A percentile compares a stretch with the other conserved stretches of the same genome.
These are phyloP conservation scores for Sminthurinus signatus DNA, from an alignment of 1,140 invertebrate species.

Conservation along the genomic window DNA sequence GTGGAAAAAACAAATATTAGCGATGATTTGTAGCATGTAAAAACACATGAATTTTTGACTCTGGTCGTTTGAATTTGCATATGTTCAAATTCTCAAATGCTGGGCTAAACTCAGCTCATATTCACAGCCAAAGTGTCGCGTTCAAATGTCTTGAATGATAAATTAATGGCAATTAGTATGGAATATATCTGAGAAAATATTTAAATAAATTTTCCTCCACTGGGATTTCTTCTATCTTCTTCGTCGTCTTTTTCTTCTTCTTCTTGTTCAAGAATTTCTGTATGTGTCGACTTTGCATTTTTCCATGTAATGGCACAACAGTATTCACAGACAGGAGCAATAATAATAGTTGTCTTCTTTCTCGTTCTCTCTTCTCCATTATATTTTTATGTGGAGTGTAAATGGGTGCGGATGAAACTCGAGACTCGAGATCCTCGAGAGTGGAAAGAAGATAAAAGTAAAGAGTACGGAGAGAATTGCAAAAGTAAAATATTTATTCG, in stretches of 20 bases:
- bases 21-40: slow-evolving; percentile 10
- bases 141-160: not conserved
- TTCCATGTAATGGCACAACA: too few species aligned
- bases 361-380: too few species aligned
- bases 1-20: slow-evolving; percentile 9
- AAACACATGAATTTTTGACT: too few species aligned
- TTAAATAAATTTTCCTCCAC: slow-evolving; percentile 8
- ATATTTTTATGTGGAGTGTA: too few species aligned
- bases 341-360: too few species aligned
- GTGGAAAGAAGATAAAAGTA: not conserved
- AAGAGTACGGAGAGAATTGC: slow-evolving; percentile 2
- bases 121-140: not conserved
- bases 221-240: not conserved
- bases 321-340: not conserved
- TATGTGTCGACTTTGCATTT: too few species aligned
- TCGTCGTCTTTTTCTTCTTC: not conserved
- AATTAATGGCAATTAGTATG: slow-evolving; percentile 16
- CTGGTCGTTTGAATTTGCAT: too few species aligned
- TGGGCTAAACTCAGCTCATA: too few species aligned
- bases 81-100: too few species aligned
- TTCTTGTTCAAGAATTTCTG: too few species aligned
- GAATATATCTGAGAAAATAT: slow-evolving; percentile 1
- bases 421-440: too few species aligned
- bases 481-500: slow-evolving; percentile 6
- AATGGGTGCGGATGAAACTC: too few species aligned